phyloP scores from a whole-genome alignment of 2,113 vertebrate species.

The Sapajus apella region DNA sequence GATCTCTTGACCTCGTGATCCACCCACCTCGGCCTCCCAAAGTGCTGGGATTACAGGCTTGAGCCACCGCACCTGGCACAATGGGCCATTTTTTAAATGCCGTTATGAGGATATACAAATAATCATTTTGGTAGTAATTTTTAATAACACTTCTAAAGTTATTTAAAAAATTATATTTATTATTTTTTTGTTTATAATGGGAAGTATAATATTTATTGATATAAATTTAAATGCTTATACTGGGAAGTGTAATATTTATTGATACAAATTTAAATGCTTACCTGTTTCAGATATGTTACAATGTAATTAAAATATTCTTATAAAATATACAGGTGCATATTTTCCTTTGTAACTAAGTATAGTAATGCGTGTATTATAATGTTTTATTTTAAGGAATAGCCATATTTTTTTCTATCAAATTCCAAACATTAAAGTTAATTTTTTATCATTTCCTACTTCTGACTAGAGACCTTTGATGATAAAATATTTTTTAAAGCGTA shows the following conservation, averaged over 20 bases:
- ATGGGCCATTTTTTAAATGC: neutral
- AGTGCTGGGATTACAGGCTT: too few relatives aligned
- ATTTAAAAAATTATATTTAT: neutral
- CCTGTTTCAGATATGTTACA: conserved; percentile 18
- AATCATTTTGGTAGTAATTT: conserved; percentile 26
- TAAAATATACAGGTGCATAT: neutral
- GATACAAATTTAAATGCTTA: neutral
- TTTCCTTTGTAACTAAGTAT: conserved; percentile 11
- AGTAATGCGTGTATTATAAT: neutral
- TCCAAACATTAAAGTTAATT: neutral
- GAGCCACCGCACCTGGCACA: neutral
- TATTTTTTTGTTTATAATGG: neutral
- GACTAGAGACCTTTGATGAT: neutral
- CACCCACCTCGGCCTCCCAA: too few relatives aligned
- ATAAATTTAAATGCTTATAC: conserved; percentile 16
- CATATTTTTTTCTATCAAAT: neutral
- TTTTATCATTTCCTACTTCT: neutral
- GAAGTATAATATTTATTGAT: conserved; percentile 20
- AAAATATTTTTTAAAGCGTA: neutral
- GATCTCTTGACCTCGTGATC: too few relatives aligned
- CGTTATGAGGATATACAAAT: neutral
- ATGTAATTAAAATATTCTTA: neutral
- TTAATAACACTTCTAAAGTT: neutral
- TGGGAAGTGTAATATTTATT: conserved; percentile 31
- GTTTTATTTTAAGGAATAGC: conserved; percentile 6